Evolutionary conservation across 2,797 vertebrate genomes (phyloP), one percentile per base, ranked within the genome.

Genomic region (Bovichtus diacanthus): DNA sequence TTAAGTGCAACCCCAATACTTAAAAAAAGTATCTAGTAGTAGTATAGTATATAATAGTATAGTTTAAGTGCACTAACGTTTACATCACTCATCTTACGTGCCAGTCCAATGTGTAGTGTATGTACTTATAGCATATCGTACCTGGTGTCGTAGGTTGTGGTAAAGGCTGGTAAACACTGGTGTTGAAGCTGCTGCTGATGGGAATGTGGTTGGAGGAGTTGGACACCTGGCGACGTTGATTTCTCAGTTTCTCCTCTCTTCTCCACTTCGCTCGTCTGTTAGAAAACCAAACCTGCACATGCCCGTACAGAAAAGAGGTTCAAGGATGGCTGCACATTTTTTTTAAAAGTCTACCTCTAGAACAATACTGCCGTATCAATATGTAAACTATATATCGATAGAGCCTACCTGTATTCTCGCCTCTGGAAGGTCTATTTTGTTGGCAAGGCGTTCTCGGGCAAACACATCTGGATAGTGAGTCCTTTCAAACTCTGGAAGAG

Each of bases 401-500:
- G 6, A 61, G n/a, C 44, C 49, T 94, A 99, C 98, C 98, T 99
- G 98, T 97, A 99, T 99, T 95, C 98, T 97, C 70, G 98, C 98
- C 92, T 99, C 98, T 70, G 98, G 98, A 76, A 99, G 96, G 93
- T 99, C 98, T 88, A 99, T 99, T 97, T 99, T 99, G 91, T 97
- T 97, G 65, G 98, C 98, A 85, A 99, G 96, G 92, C 98, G 97
- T 93, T 99, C 98, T 82, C 98, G 94, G 65, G 98, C 98, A 89
- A 99, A 99, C 66, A 99, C 98, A 90, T 99, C 98, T 5, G 98
- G 98, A 82, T 99, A 99, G 90, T 99, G 98, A 88, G 98, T 99
- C 93, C 98, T 96, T 93, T 99, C 98, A 92, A 99, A 99, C 91
- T 99, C 98, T 99, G 92, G 25, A 92, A 77, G 19, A 36, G 51